These are phyloP conservation scores for Momotus momota DNA, from an alignment of 2,797 vertebrate genomes.

Conservation along the genomic window DNA sequence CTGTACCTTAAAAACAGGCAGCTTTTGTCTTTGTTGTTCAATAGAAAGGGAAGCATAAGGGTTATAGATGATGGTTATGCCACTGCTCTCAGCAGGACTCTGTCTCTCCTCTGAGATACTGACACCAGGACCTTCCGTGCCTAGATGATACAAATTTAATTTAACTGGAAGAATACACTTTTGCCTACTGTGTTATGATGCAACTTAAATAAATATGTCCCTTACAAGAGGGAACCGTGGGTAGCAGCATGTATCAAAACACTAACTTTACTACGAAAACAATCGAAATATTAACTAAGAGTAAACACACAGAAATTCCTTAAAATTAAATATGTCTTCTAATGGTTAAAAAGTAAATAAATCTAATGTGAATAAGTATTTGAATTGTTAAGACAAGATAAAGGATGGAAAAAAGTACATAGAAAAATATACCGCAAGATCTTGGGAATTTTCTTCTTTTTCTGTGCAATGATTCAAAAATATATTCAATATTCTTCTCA, in stretches of 20 bases:
- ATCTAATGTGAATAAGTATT: background rate
- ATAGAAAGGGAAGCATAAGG: conserved; percentile 93
- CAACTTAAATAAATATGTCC: background rate
- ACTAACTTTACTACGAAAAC: background rate
- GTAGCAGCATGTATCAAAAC: background rate
- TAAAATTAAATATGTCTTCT: background rate
- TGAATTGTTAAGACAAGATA: background rate
- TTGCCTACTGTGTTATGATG: background rate
- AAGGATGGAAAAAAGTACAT: background rate
- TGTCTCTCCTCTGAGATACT: conserved; percentile 90
- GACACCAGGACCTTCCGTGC: conserved; percentile 90
- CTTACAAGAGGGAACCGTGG: fast-evolving
- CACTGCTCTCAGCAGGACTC: conserved; percentile 87
- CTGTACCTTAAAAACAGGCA: conserved; percentile 95
- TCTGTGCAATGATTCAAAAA: background rate
- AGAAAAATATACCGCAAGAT: background rate
- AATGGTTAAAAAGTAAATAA: background rate
- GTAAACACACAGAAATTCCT: background rate
- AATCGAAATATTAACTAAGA: background rate
- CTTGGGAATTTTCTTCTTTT: background rate
- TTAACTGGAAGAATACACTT: background rate
- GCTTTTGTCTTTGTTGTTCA: conserved; percentile 96
- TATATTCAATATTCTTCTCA: background rate
- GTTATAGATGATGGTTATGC: conserved; percentile 89
- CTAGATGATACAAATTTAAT: conserved; percentile 70